Base-by-base conservation (phyloP, 2,113 vertebrate species). In the Petromus typicus region DNA sequence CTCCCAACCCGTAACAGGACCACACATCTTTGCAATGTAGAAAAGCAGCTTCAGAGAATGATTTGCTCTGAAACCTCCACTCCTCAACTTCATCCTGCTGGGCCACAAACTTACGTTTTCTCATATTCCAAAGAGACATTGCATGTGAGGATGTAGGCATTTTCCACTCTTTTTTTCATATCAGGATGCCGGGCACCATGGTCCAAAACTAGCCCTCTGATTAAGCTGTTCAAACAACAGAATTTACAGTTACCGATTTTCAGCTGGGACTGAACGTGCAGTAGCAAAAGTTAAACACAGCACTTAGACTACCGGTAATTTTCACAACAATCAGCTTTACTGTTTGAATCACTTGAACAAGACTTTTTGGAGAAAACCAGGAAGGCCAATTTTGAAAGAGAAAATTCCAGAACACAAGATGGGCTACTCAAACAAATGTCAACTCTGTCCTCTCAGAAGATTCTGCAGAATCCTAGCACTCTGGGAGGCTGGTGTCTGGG, bases 121-220 rank as follows among this genome's bases (percentile, higher is more conserved):
- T 99, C 99, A 56, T 99, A 99, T 92, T 99, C 99, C 95, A 99
- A 95, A 1, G 99, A 99, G 0, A 99, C 99, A 0, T 99, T 99
- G 97, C 99, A 99, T 0, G 99, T 99, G 59, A 99, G 99, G 75
- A 99, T 95, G 56, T 98, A 99, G 11, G 99, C 99, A 86, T 99
- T 99, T 97, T 99, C 99, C 83, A 99, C 99, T 90, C 99, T 99
- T 96, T 99, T 99, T 98, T 99, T 99, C 99, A 99, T 99, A 97
- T 99, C 99, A 73, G 99, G 99, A 97, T 99, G 99, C 78, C 99
- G 98, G 85, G 99, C 99, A 1, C 99, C 99, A 0, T 99, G 99
- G 96, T 99, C 99, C 98, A 99, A 97, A 90, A 99, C 99, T 95
- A 99, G 97, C 1, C 99, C 99, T 98, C 98, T 98, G 89, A 99